These are phyloP conservation scores for Actenoides lindsayi DNA, from an alignment of 2,113 vertebrate species.

Conservation along the genomic window DNA sequence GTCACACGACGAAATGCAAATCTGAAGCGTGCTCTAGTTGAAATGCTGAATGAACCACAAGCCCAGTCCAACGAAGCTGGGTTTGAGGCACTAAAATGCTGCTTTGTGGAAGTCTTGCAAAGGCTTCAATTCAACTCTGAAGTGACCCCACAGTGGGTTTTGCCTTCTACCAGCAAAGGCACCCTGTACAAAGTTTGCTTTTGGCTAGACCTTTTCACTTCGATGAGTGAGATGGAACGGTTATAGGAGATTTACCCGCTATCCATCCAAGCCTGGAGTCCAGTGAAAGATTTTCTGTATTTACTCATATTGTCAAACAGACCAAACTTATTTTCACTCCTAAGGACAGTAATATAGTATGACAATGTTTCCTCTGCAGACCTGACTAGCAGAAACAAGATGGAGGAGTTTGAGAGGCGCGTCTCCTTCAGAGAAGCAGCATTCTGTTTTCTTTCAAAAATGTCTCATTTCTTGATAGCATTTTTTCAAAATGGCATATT, in stretches of 20 bases:
- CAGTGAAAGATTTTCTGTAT: not conserved
- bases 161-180: not conserved
- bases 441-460: constrained; percentile 35
- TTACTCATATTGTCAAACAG: not conserved
- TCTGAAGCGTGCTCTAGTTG: not conserved
- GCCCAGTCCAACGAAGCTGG: not conserved
- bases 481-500: not conserved
- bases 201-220: not conserved
- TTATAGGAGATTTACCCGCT: not conserved
- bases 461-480: not conserved
- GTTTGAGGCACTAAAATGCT: not conserved
- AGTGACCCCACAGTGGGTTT: not conserved
- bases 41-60: not conserved
- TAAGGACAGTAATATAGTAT: not conserved
- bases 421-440: not conserved
- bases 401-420: not conserved
- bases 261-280: not conserved
- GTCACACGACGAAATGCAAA: not conserved
- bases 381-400: not conserved
- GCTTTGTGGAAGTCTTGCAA: not conserved
- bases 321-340: constrained; percentile 6
- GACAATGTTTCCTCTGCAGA: not conserved
- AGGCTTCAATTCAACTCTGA: not conserved
- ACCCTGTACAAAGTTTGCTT: not conserved
- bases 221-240: not conserved